Evolutionary conservation across 2,113 vertebrate genomes (phyloP).

Genomic region (Oryzias celebensis): DNA sequence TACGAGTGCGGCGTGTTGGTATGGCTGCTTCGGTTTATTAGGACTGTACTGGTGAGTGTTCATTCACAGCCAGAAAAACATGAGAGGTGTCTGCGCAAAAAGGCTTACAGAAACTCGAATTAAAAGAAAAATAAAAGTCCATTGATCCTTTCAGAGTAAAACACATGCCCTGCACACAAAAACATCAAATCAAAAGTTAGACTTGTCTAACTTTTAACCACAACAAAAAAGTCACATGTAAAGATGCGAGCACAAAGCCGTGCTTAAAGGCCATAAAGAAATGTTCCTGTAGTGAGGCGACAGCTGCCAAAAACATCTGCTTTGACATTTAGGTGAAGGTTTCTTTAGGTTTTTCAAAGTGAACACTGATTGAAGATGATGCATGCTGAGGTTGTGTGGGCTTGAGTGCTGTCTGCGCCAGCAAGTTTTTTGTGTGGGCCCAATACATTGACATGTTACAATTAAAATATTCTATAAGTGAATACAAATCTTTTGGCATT

Average conservation of each 20-base stretch:
- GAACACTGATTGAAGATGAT: conserved; percentile 29
- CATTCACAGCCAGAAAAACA: conserved; percentile 37
- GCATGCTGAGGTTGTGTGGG: conserved; percentile 48
- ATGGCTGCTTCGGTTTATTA: conserved; percentile 39
- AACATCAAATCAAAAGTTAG: conserved; percentile 32
- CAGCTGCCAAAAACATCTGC: conserved; percentile 34
- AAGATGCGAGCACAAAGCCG: conserved; percentile 40
- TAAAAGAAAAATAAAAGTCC: conserved; percentile 8
- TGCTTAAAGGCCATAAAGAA: conserved; percentile 41
- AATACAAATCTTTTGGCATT: too few relatives aligned
- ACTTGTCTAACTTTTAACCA: conserved; percentile 40
- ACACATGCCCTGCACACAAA: conserved; percentile 16
- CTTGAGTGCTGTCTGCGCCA: conserved; percentile 29
- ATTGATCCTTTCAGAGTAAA: conserved; percentile 4
- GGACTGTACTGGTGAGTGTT: conserved; percentile 24
- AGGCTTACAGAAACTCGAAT: conserved; percentile 5
- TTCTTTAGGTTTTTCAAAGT: conserved; percentile 33
- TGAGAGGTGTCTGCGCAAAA: conserved; percentile 24
- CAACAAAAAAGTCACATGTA: conserved; percentile 37
- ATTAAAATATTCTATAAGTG: conserved; percentile 1
- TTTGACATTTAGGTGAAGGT: conserved; percentile 53
- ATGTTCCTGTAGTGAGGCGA: conserved; percentile 12
- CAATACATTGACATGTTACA: conserved; percentile 6
- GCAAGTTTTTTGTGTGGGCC: conserved; percentile 28
- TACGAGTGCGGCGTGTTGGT: conserved; percentile 38